These are phyloP conservation scores for Ashinkailepas kermadecensis DNA, from an alignment of 2,888 invertebrate genomes.

Conservation along the genomic window DNA sequence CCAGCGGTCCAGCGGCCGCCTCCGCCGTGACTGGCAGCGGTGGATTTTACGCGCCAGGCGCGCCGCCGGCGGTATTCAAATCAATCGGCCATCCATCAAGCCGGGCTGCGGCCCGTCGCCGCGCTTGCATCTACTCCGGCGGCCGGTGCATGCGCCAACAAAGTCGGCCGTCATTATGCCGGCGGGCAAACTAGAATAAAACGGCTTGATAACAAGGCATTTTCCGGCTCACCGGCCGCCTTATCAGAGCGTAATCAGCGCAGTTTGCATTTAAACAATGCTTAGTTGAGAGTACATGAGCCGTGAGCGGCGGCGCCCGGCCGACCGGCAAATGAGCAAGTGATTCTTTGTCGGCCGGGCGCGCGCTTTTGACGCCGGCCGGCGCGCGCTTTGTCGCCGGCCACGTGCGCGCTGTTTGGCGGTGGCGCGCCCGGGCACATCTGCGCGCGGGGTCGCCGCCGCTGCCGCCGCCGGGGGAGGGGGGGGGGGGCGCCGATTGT, in stretches of 20 bases:
- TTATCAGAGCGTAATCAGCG: not conserved
- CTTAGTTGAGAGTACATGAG: not conserved
- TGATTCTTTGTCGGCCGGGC: not conserved
- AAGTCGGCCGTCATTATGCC: not conserved
- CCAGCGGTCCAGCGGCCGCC: too few relatives aligned
- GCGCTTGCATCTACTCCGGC: not conserved
- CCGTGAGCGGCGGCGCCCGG: not conserved
- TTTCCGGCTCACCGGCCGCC: not conserved
- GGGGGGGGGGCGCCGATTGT: not conserved
- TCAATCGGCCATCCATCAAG: not conserved
- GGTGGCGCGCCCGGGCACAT: not conserved
- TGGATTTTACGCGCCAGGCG: not conserved
- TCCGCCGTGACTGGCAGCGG: not conserved
- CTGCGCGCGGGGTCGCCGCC: not conserved
- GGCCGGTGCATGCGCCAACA: not conserved
- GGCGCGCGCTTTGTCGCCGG: slow-evolving; percentile 3
- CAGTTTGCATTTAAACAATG: slow-evolving; percentile 18
- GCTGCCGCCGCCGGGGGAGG: not conserved
- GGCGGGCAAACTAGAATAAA: not conserved
- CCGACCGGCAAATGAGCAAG: slow-evolving; percentile 15
- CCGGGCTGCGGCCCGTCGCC: not conserved
- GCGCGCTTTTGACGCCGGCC: not conserved
- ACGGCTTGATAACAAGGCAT: slow-evolving; percentile 12
- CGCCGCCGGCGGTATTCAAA: not conserved
- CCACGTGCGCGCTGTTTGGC: slow-evolving; percentile 12